Base-by-base conservation (phyloP, 2,113 vertebrate genomes). In the Pseudopodoces humilis region DNA sequence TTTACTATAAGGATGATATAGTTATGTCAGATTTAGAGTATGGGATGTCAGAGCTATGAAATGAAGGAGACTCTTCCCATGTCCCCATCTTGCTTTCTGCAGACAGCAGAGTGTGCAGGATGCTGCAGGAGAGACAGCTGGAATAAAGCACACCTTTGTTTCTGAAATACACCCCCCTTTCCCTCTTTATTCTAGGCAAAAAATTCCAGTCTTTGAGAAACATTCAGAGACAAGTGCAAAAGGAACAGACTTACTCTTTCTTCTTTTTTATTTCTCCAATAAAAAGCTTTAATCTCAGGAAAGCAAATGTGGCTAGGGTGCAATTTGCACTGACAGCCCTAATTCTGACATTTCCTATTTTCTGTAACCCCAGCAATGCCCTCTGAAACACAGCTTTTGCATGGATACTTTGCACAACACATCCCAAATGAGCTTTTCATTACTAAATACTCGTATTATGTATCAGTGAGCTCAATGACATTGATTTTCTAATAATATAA, bases 401-500 rank as follows among this genome's bases (percentile, higher is more conserved):
- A 43, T 14, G 52, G 86, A 64, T 41, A 70, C 68, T 93, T 90
- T 63, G 59, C 75, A 76, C 70, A 95, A 90, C 94, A 91, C 68
- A 65, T 53, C 53, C 91, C 87, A 91, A 94, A 96, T 27, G 83
- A 95, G 94, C 86, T 90, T 96, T 93, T 93, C 92, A 96, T 93
- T 80, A 81, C 90, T 78, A 93, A 78, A 83, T 79, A 21, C 90
- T 91, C 58, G 24, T 82, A 96, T 96, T 95, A 92, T 64, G 91
- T 95, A 95, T 94, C 93, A 92, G 92, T 92, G 89, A 93, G 83
- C 90, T 94, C 94, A 97, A 95, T 94, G 95, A 95, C 88, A 95
- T 80, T 83, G 87, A 89, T 88, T 91, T 93, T 96, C 83, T 96
- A 95, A 97, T 97, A 96, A 97, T 94, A 90, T 94, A 96, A 96